phyloP scores from a whole-genome alignment of 1,140 invertebrate genomes.

The Sitobion miscanthi region DNA sequence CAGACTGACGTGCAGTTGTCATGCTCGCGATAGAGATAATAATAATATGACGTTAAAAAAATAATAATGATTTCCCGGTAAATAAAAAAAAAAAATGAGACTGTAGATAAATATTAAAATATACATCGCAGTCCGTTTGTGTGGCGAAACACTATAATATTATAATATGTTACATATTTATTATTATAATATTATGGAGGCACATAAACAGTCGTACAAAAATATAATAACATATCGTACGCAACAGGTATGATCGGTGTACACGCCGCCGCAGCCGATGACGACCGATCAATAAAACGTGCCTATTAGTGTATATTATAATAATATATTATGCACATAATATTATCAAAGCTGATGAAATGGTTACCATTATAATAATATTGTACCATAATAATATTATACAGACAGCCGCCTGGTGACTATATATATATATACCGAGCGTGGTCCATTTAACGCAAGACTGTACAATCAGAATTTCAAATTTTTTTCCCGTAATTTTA shows the following conservation, averaged over 20 bases:
- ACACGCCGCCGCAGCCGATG: background rate
- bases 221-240: background rate
- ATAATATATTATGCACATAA: background rate
- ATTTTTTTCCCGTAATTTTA: too few relatives aligned
- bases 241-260: background rate
- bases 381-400: too few relatives aligned
- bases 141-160: background rate
- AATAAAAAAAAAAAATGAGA: background rate
- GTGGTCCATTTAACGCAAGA: too few relatives aligned
- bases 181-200: too few relatives aligned
- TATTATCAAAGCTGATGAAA: background rate
- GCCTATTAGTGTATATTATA: background rate
- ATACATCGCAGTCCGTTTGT: background rate
- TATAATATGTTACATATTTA: too few relatives aligned
- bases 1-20: background rate
- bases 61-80: background rate
- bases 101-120: background rate
- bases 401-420: too few relatives aligned
- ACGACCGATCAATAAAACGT: background rate
- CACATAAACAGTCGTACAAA: too few relatives aligned
- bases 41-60: background rate
- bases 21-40: background rate
- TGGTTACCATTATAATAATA: background rate
- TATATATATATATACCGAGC: too few relatives aligned
- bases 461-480: too few relatives aligned